Percentiles rank a stretch among this genome's conserved stretches.
Conservation (phyloP, 2,888 invertebrate species). For the Bugula neritina region DNA sequence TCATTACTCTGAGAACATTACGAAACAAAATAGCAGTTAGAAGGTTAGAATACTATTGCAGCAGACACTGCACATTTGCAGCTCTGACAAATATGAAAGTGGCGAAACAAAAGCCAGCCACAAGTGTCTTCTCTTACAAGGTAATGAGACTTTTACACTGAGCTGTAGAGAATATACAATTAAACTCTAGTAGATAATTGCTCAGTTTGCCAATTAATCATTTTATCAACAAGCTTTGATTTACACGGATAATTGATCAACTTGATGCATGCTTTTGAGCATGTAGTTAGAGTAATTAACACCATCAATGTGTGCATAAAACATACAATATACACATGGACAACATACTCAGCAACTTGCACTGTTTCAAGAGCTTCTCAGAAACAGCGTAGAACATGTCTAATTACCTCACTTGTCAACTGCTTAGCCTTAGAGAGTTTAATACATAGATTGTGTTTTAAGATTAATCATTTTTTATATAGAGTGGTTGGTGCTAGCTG, state of each 20-base stretch:
- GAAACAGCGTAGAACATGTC: too few relatives aligned
- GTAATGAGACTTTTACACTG: neutral
- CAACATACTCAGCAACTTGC: neutral
- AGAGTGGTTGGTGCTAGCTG: too few relatives aligned
- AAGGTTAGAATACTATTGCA: too few relatives aligned
- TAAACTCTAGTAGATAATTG: neutral
- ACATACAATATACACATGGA: conserved; percentile 15
- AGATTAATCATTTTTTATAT: too few relatives aligned
- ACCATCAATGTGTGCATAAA: conserved; percentile 20
- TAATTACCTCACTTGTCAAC: too few relatives aligned
- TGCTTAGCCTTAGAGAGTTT: too few relatives aligned
- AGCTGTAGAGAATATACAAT: neutral
- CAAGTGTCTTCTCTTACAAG: too few relatives aligned
- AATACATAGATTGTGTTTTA: too few relatives aligned
- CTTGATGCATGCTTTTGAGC: neutral
- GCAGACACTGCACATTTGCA: too few relatives aligned
- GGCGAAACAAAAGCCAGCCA: neutral
- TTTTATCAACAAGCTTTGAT: neutral
- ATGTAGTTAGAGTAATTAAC: conserved; percentile 20
- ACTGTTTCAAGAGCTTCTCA: neutral
- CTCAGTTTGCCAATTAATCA: neutral
- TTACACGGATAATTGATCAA: neutral
- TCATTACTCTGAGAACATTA: too few relatives aligned
- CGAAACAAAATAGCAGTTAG: too few relatives aligned
- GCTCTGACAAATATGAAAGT: too few relatives aligned